These are phyloP conservation scores for Lonchura striata DNA, from an alignment of 2,113 vertebrate species.

Conservation along the genomic window DNA sequence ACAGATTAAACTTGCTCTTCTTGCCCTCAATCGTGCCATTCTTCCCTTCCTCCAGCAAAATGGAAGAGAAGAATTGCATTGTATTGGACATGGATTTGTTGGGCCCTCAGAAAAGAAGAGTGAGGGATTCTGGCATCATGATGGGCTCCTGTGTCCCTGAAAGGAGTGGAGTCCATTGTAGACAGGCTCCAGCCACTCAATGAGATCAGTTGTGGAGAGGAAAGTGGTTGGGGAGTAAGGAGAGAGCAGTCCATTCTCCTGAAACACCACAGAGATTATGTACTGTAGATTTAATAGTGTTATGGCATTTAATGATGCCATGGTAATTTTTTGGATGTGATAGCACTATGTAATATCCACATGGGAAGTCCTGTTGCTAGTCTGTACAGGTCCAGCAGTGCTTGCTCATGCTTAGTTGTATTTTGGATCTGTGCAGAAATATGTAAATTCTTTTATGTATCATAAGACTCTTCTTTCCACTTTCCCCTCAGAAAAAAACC, in stretches of 20 bases:
- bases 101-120: not conserved
- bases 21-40: not conserved
- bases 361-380: not conserved
- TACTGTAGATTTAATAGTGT: not conserved
- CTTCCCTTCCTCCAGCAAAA: slow-evolving; percentile 18
- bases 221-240: not conserved
- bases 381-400: not conserved
- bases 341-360: not conserved
- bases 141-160: not conserved
- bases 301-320: not conserved
- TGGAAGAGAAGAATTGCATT: not conserved
- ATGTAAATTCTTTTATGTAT: not conserved
- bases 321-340: not conserved
- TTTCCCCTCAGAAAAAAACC: not conserved
- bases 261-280: not conserved
- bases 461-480: not conserved
- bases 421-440: not conserved
- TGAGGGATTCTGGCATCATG: not conserved
- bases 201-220: not conserved
- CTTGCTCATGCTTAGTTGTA: not conserved
- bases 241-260: not conserved
- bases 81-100: not conserved
- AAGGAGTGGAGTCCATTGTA: not conserved
- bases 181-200: not conserved
- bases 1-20: not conserved